These are phyloP conservation scores for Synanceia verrucosa DNA, from an alignment of 2,797 vertebrate species.

Conservation along the genomic window DNA sequence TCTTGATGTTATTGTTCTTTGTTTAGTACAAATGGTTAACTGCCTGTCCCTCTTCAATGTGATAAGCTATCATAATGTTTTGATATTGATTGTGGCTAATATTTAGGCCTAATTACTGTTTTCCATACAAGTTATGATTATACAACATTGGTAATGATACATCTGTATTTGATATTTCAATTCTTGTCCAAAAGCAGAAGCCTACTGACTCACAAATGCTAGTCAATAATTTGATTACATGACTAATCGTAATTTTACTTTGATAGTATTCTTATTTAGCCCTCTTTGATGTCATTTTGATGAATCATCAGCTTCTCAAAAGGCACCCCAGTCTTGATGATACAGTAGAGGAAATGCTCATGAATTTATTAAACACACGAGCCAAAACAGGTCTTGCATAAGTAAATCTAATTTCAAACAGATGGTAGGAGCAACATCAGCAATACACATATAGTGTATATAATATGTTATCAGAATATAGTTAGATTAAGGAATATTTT, in stretches of 20 bases:
- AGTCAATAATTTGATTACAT: not conserved
- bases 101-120: slow-evolving; percentile 3
- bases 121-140: not conserved
- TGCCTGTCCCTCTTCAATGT: not conserved
- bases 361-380: slow-evolving; percentile 23
- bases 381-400: slow-evolving; percentile 19
- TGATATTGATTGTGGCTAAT: slow-evolving; percentile 10
- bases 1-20: slow-evolving; percentile 62
- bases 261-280: not conserved
- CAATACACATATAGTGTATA: too few relatives aligned
- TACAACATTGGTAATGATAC: not conserved
- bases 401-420: slow-evolving; percentile 32
- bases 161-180: slow-evolving; percentile 16
- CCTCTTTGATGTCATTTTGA: not conserved
- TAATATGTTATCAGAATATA: too few relatives aligned
- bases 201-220: not conserved
- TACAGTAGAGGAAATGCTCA: slow-evolving; percentile 3
- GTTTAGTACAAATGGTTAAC: slow-evolving; percentile 28
- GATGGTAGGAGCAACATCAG: slow-evolving; percentile 8
- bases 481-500: not conserved
- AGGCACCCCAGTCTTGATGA: not conserved
- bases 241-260: not conserved
- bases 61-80: slow-evolving; percentile 3
- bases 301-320: not conserved
- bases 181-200: not conserved